Base-by-base conservation (phyloP, 1,140 invertebrate genomes). In the Drosophila triauraria region DNA sequence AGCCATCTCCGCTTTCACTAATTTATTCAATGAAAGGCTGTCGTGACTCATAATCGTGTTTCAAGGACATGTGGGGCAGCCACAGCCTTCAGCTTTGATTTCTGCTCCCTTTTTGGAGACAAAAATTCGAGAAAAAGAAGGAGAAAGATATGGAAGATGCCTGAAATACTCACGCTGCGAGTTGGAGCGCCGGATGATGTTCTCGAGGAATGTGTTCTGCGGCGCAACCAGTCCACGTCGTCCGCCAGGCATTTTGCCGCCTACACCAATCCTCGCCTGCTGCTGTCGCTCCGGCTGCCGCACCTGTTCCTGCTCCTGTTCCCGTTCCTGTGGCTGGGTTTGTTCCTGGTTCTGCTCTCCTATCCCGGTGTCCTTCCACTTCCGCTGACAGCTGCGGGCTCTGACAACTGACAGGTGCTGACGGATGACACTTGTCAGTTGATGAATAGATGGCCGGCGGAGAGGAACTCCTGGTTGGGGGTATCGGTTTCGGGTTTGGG, bases 121-220 rank as follows among this genome's bases (percentile, higher is more conserved):
- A 13, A 32, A 54, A 54, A n/a, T 38, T 17, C 38, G 2, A n/a
- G 32, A 10, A 58, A 38, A 25, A 17, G 13, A 23, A 15, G 20
- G 1, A 20, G 20, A 20, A 20, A 20, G 2, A 38, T 48, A 15
- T 51, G 4, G 32, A 25, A 44, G 10, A 61, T 60, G 2, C 15
- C 44, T 60, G 13, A 25, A 23, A 13, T 83, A 97, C 98, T 98
- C 95, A 99, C 99, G 98, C 95, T 99, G 98, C 90, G 97, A 98
- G 93, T 98, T 98, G 87, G 98, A 99, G 93, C 98, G 95, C 83
- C 98, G 95, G 85, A 99, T 99, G 94, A 99, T 99, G 94, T 99
- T 99, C 94, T 99, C 99, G 87, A 99, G 95, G 94, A 99, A 99
- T 83, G 99, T 99, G 94, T 99, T 99, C 95, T 99, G 99, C 91